phyloP scores from a whole-genome alignment of 2,797 vertebrate species.

The Selene dorsalis region DNA sequence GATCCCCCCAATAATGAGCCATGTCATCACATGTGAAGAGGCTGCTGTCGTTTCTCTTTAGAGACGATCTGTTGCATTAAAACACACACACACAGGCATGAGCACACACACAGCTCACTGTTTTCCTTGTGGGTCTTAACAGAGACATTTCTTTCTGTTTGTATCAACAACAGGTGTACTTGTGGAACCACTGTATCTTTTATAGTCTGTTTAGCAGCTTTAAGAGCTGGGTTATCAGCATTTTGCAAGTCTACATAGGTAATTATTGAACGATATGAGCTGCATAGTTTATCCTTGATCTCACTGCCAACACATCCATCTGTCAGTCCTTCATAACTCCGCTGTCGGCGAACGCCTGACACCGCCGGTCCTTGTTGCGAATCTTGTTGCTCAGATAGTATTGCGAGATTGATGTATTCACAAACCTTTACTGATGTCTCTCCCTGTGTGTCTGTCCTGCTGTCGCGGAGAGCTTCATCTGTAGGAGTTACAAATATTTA shows the following conservation, averaged over 20 bases:
- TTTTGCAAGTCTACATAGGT: constrained; percentile 11
- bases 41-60: constrained; percentile 42
- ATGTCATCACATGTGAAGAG: constrained; percentile 52
- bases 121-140: constrained; percentile 27
- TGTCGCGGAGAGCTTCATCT: constrained; percentile 32
- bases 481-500: constrained; percentile 40
- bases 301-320: constrained; percentile 56
- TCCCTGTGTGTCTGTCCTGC: constrained; percentile 22
- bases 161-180: constrained; percentile 25
- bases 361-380: constrained; percentile 62
- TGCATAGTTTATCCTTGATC: constrained; percentile 48
- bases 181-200: constrained; percentile 21
- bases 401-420: constrained; percentile 66
- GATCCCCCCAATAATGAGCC: constrained; percentile 64
- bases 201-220: constrained; percentile 27
- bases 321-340: constrained; percentile 58
- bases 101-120: constrained; percentile 12
- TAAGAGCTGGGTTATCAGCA: constrained; percentile 1
- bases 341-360: constrained; percentile 58
- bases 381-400: constrained; percentile 51
- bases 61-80: constrained; percentile 37
- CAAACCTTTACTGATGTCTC: constrained; percentile 60
- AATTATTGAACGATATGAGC: constrained; percentile 48
- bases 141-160: constrained; percentile 13
- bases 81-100: constrained; percentile 1